Base-by-base conservation (phyloP, 92 coral and sea anemone genomes). In the Parazoanthus darwini region DNA sequence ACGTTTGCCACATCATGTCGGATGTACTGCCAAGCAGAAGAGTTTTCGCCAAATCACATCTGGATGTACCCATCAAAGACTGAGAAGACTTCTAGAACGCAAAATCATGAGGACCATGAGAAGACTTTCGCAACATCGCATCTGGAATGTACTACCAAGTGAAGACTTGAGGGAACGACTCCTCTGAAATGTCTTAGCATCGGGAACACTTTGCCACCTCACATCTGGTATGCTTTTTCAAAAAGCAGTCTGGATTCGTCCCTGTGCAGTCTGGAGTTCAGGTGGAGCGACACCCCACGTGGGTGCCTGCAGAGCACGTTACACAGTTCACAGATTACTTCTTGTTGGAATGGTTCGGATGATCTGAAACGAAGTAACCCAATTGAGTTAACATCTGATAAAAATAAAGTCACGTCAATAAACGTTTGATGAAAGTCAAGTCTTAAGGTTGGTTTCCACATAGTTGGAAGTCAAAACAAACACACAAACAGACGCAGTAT, bases 271-370 rank as follows among this genome's bases (percentile, higher is more conserved):
- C 94, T 86, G 44, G 95, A 95, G 66, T 92, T 85, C 36, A 96
- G 90, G 85, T 96, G 99, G 16, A 95, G 90, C 18, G 97, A 88
- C 14, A 96, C 93, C 6, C 94, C 99, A 13, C 99, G 94, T 5
- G 99, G 99, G 82, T 96, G 99, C 38, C 99, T 91, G 78, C 99
- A 96, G 15, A 75, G 78, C 13, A 96, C 99, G 67, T 93, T 96
- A 56, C 99, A 96, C 86, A 96, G 85, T 22, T 90, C 93, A 83
- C 99, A 96, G 8, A 96, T 91, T 13, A 95, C 93, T 23, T 89
- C 94, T 73, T 91, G 88, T 5, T 94, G 81, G 80, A 96, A 96
- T 36, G 95, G 95, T 77, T 95, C 94, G 1, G 99, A 93, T 0
- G 98, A 95, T 80, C 99, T 96, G 81, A 43, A 85, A 35, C 33